Evolutionary conservation across 2,888 invertebrate species (phyloP), one percentile per base, ranked within the genome.

Genomic region (Hydropsyche betteni): DNA sequence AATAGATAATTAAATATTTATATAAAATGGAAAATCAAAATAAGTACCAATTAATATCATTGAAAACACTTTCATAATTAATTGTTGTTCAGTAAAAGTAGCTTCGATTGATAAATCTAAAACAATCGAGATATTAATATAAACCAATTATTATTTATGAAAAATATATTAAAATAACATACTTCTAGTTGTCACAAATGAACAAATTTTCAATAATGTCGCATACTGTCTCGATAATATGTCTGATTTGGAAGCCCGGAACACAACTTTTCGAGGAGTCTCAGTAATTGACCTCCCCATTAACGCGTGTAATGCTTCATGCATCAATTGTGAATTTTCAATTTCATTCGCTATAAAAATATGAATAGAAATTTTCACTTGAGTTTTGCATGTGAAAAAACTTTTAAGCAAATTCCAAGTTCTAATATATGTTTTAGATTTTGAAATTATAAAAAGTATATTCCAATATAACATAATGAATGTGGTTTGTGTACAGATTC

Each of bases 171-270:
- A 64, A 12, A 36, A 16, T 79, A 64, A 76, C 79, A 36, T 76
- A 83, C 83, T 83, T 74, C 81, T 79, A 77, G 82, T 81, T 14
- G 82, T 83, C 79, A 90, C 83, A 82, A 89, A 90, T 79, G 84
- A 83, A 0, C 88, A 88, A 1, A 89, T 89, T 77, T 89, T 88
- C 68, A 84, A 80, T 58, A 88, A 83, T 5, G 88, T 81, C 24
- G 83, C 82, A 64, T 86, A 84, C 80, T 89, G 89, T 8, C 91
- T 86, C 80, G 90, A 88, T 68, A 85, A 85, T 64, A 88, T 82
- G 82, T 90, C 89, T 33, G 83, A 83, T 77, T 82, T 82, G 5
- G 84, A 82, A 44, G 8, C 4, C 16, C 16, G 58, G 24, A 8
- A 24, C 16, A 8, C 16, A 4, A 8, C 5, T 24, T 16, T 24